A percentile compares a stretch with the other conserved stretches of the same genome.
Evolutionary conservation across 2,113 vertebrate species (phyloP).

Genomic region (Epinephelus cyanopodus): DNA sequence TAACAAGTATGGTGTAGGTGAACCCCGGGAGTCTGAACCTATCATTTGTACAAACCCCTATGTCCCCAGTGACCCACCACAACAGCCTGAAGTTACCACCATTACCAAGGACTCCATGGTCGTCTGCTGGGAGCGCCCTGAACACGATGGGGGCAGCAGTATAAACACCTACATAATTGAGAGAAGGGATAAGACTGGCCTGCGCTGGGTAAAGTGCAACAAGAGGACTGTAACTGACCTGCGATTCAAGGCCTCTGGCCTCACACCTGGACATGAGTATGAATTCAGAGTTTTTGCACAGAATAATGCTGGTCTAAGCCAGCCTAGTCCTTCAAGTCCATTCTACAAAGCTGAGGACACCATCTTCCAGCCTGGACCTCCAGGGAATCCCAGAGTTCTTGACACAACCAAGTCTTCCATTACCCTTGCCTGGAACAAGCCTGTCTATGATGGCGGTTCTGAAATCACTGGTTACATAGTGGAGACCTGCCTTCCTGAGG

Average conservation of each 20-base stretch:
- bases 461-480: slow-evolving; percentile 98
- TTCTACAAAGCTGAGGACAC: slow-evolving; percentile 97
- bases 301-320: slow-evolving; percentile 95
- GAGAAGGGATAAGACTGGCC: slow-evolving; percentile 93
- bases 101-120: slow-evolving; percentile 98
- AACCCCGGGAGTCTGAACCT: slow-evolving; percentile 93
- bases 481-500: slow-evolving; percentile 94
- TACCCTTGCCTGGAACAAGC: slow-evolving; percentile 98
- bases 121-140: slow-evolving; percentile 97
- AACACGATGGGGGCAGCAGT: slow-evolving; percentile 95
- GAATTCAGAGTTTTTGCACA: slow-evolving; percentile 96
- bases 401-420: slow-evolving; percentile 97
- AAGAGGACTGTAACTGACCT: slow-evolving; percentile 94
- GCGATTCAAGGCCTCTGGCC: slow-evolving; percentile 93
- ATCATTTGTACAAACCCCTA: slow-evolving; percentile 93
- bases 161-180: slow-evolving; percentile 96
- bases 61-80: slow-evolving; percentile 92
- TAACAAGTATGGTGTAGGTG: slow-evolving; percentile 97
- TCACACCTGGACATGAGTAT: slow-evolving; percentile 96
- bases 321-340: slow-evolving; percentile 92
- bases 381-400: slow-evolving; percentile 94
- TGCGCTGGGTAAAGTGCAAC: slow-evolving; percentile 99
- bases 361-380: slow-evolving; percentile 96
- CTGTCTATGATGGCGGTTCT: slow-evolving; percentile 97
- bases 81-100: slow-evolving; percentile 93